Base-by-base conservation (phyloP, 1,140 invertebrate species). In the Catajapyx aquilonaris region DNA sequence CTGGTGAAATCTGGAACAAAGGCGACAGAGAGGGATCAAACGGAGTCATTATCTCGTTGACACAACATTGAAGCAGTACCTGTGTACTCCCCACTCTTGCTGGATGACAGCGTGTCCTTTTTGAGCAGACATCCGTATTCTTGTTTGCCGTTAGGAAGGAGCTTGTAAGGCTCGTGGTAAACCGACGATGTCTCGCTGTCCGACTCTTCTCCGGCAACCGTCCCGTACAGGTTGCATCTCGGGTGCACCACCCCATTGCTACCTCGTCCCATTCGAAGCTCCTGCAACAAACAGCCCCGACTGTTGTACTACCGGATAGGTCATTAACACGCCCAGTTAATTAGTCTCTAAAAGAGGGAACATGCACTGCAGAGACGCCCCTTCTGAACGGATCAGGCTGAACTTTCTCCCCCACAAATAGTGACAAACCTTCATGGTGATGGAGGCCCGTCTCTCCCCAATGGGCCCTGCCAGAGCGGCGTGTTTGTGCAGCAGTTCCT, bases 401-500 rank as follows among this genome's bases (percentile, higher is more conserved):
- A n/a, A n/a, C n/a, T n/a, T n/a, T n/a, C n/a, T n/a, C n/a, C 23
- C 7, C 13, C 23, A 28, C 23, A 28, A 28, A 9, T 9, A 9
- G 7, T 13, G 13, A 28, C 23, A 9, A 9, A 28, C 69, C 44
- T 73, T 73, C 60, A 75, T 70, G 48, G 71, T 71, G 37, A 75
- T 72, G 20, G 71, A 69, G 19, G 70, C 65, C 20, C 44, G n/a
- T 9, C 30, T 10, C 37, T 32, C 25, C 28, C 17, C 34, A 11
- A 35, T 21, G 2, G 38, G 52, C 39, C 31, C 38, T 21, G 31
- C 35, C 42, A 64, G 42, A 0, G 68, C 66, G 5, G 70, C 71
- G 48, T 76, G 72, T 44, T 78, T 77, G 50, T 76, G 73, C 22
- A 75, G 60, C 37, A 60, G 54, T 41, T 78, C 77, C 45, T 76